These are phyloP conservation scores for Meandrina meandrites DNA, from an alignment of 92 coral and sea anemone genomes.

Conservation along the genomic window DNA sequence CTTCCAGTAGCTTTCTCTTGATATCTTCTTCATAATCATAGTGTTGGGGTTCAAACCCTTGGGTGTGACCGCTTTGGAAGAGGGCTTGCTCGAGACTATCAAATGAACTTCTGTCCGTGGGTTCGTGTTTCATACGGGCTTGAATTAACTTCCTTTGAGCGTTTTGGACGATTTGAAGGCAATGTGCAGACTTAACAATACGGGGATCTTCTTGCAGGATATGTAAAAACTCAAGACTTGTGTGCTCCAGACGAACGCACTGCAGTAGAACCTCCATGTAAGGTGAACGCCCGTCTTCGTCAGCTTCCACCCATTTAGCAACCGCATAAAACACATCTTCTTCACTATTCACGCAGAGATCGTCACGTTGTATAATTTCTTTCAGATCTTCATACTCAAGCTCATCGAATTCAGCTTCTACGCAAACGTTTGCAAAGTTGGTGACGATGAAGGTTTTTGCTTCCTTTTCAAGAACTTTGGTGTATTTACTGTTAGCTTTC, in stretches of 20 bases:
- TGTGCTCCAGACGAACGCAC: slow-evolving; percentile 50
- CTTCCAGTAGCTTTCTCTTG: background rate
- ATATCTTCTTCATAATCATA: background rate
- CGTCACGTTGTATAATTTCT: slow-evolving; percentile 45
- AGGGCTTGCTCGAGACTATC: background rate
- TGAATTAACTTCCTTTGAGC: background rate
- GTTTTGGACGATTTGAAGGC: slow-evolving; percentile 9
- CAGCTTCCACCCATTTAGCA: slow-evolving; percentile 57
- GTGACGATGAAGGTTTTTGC: slow-evolving; percentile 35
- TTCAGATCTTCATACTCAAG: slow-evolving; percentile 55
- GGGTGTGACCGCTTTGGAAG: background rate
- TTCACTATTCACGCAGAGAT: slow-evolving; percentile 45
- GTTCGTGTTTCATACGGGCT: background rate
- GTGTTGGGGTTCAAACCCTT: background rate
- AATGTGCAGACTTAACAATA: slow-evolving; percentile 14
- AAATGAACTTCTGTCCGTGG: background rate
- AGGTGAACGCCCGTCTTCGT: slow-evolving; percentile 33
- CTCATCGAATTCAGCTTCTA: slow-evolving; percentile 45
- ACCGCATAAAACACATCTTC: slow-evolving; percentile 66
- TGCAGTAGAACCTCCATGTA: slow-evolving; percentile 40
- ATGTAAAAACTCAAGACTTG: slow-evolving; percentile 47
- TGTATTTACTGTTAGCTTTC: slow-evolving; percentile 1
- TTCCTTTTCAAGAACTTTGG: slow-evolving; percentile 30
- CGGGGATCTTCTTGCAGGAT: slow-evolving; percentile 41
- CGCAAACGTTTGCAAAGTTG: slow-evolving; percentile 43